Evolutionary conservation across 1,140 invertebrate species (phyloP).

Genomic region (Aphelenchoides avenae): DNA sequence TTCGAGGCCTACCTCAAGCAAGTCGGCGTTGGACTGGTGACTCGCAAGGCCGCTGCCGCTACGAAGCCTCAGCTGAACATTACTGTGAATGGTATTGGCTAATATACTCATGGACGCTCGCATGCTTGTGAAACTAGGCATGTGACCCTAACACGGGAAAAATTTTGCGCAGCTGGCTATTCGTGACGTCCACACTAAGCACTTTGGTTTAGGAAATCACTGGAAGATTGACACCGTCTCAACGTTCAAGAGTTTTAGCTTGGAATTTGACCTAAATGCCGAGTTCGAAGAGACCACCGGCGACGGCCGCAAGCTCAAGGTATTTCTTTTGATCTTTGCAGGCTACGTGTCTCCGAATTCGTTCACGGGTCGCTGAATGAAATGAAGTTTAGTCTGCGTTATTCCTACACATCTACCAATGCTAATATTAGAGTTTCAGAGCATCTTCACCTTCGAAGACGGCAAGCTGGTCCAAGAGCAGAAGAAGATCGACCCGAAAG

Average conservation of each 20-base stretch:
- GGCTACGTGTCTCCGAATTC: slow-evolving; percentile 1
- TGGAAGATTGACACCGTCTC: slow-evolving; percentile 30
- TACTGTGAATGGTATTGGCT: slow-evolving; percentile 21
- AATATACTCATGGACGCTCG: too few relatives aligned
- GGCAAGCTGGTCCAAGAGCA: slow-evolving; percentile 35
- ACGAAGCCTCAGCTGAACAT: slow-evolving; percentile 29
- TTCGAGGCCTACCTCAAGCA: slow-evolving; percentile 40
- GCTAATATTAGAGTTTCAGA: too few relatives aligned
- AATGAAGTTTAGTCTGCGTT: background rate
- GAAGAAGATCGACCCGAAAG: slow-evolving; percentile 30
- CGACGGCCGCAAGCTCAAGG: slow-evolving; percentile 32
- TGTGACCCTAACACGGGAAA: too few relatives aligned
- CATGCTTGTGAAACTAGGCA: too few relatives aligned
- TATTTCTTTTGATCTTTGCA: slow-evolving; percentile 11
- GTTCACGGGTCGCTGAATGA: background rate
- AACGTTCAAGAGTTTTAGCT: slow-evolving; percentile 29
- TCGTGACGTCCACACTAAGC: too few relatives aligned
- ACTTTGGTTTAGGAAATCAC: too few relatives aligned
- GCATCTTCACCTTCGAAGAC: slow-evolving; percentile 33
- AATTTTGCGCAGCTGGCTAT: too few relatives aligned
- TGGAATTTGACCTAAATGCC: slow-evolving; percentile 33
- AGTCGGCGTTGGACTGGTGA: slow-evolving; percentile 28
- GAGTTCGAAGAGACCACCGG: slow-evolving; percentile 27
- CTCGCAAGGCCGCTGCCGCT: slow-evolving; percentile 26
- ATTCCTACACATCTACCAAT: too few relatives aligned